Percentiles rank a stretch among this genome's conserved stretches.
These are phyloP conservation scores for Busseola fusca DNA, from an alignment of 2,888 invertebrate genomes.

Conservation along the genomic window DNA sequence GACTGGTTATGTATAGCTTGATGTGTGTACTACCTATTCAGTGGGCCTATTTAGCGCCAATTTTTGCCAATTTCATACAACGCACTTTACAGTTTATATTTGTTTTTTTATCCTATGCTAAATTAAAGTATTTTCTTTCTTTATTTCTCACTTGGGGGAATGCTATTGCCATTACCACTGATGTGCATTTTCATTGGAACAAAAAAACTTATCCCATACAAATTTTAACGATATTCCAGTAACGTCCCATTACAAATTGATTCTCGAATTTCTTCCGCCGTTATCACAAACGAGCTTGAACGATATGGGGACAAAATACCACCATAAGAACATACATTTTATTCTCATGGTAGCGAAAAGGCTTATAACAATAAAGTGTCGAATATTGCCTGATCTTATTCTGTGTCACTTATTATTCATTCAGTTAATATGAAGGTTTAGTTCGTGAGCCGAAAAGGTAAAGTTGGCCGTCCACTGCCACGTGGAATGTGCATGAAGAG, in stretches of 20 bases:
- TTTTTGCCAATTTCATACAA: too few species aligned
- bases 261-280: constrained; percentile 6
- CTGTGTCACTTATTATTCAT: constrained; percentile 34
- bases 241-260: constrained; percentile 4
- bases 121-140: too few species aligned
- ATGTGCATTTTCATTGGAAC: background rate
- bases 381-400: constrained; percentile 41
- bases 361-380: constrained; percentile 44
- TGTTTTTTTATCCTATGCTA: background rate
- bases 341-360: constrained; percentile 31
- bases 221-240: background rate
- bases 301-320: constrained; percentile 16
- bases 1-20: too few species aligned
- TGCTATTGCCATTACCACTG: background rate
- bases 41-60: too few species aligned
- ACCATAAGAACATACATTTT: constrained; percentile 46
- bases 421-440: constrained; percentile 17
- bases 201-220: background rate
- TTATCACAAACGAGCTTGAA: constrained; percentile 24
- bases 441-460: constrained; percentile 33
- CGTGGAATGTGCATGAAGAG: background rate
- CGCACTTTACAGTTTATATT: too few species aligned
- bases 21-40: too few species aligned
- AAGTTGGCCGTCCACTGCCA: background rate
- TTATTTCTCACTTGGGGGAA: background rate